Evolutionary conservation across 2,113 vertebrate genomes (phyloP).

Genomic region (Fregata magnificens): DNA sequence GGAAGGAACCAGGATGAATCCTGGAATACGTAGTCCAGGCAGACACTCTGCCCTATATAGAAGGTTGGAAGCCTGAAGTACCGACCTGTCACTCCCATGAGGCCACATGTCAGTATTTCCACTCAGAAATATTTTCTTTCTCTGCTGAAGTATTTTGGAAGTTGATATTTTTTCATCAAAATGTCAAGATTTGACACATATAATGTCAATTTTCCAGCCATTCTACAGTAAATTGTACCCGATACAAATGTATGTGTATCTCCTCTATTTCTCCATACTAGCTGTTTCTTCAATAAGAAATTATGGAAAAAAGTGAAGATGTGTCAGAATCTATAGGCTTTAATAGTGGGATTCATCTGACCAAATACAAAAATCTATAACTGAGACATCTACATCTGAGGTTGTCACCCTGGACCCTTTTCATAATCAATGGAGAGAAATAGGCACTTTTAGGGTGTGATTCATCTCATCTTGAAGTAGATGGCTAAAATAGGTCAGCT

Average conservation of each 20-base stretch:
- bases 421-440: conserved; percentile 55
- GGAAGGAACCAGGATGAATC: neutral
- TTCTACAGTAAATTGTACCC: neutral
- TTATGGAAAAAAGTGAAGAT: conserved; percentile 20
- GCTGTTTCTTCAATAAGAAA: conserved; percentile 23
- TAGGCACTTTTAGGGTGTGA: neutral
- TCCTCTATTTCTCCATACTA: neutral
- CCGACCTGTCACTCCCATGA: neutral
- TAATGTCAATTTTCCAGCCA: conserved; percentile 1
- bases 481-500: conserved; percentile 38
- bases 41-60: neutral
- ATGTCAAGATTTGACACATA: conserved; percentile 13
- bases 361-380: conserved; percentile 42
- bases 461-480: conserved; percentile 17
- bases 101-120: neutral
- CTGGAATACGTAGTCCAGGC: neutral
- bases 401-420: neutral
- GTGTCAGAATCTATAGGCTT: conserved; percentile 29
- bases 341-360: conserved; percentile 15
- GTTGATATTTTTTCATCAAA: conserved; percentile 33
- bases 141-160: neutral
- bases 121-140: neutral
- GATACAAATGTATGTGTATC: neutral
- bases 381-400: conserved; percentile 8
- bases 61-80: neutral